Evolutionary conservation across 1,140 invertebrate species (phyloP), one percentile per base, ranked within the genome.

Genomic region (Holotrichia oblita): DNA sequence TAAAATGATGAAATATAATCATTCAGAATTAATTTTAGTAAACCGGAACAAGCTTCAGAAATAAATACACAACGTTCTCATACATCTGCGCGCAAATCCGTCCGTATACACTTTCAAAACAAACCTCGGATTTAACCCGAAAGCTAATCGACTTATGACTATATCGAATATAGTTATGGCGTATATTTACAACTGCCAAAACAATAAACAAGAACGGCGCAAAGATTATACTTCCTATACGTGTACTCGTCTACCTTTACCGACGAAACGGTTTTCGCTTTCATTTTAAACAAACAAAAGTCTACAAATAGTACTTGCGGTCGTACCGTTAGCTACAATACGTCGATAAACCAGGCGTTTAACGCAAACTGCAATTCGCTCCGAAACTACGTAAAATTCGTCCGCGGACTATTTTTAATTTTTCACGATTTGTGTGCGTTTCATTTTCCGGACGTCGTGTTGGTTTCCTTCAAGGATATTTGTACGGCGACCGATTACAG

Each of bases 1-100:
- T n/a, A n/a, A 55, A 55, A 55, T 55, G n/a, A 55, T 55, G 48
- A 55, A 55, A 55, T n/a, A n/a, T n/a, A 17, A 55, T 55, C 48
- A 17, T n/a, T 17, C n/a, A 14, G 48, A 55, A 55, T 17, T 55
- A 55, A 55, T 17, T 17, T 55, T 55, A 55, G 17, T 17, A 17
- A 17, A 14, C 12, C 48, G 48, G 48, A 55, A 55, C 48, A 55
- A 55, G 48, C 48, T n/a, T 6, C 48, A 55, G 17, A 48, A 14
- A n/a, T 12, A 48, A 10, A 48, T 48, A 48, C 44, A 48, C 44
- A 34, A 48, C 44, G n/a, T 48, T n/a, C 27, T 34, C n/a, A 12
- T 48, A 48, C 44, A 48, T 48, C 7, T 48, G 44, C 44, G 44
- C 44, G n/a, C n/a, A 48, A 48, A 55, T 55, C 14, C 17, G 48